phyloP scores from a whole-genome alignment of 2,113 vertebrate species.

The Eclectus roratus region DNA sequence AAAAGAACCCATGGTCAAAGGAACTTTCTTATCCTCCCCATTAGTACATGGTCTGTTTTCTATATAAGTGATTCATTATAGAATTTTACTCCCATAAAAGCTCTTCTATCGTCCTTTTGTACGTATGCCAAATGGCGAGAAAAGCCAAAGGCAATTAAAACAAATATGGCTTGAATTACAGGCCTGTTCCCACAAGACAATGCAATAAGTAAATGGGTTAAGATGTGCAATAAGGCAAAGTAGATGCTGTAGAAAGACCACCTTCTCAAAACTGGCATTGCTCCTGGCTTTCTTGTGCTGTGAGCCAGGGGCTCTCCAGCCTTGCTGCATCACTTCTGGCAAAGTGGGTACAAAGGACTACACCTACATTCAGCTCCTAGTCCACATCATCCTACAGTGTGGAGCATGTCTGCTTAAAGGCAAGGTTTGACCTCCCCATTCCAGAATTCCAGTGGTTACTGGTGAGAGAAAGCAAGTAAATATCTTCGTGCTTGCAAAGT shows the following conservation, averaged over 20 bases:
- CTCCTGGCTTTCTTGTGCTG: neutral
- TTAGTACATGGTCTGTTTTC: neutral
- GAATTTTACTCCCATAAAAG: conserved; percentile 40
- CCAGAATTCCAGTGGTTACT: neutral
- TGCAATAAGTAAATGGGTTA: neutral
- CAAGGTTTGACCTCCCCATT: neutral
- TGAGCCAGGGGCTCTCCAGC: neutral
- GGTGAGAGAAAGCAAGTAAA: neutral
- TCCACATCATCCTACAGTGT: rapidly evolving
- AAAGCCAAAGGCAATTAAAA: conserved; percentile 35
- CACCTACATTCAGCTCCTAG: neutral
- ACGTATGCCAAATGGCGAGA: neutral
- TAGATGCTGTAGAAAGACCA: neutral
- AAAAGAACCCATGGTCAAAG: neutral
- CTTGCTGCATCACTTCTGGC: no score
- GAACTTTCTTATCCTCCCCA: neutral
- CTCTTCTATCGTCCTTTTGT: conserved; percentile 8
- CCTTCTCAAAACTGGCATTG: neutral
- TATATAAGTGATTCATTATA: neutral
- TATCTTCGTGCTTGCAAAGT: neutral
- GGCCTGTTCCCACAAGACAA: neutral
- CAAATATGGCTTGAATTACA: conserved; percentile 26
- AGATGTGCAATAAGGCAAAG: neutral
- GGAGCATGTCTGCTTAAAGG: neutral
- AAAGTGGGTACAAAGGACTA: neutral